A percentile compares a stretch with the other conserved stretches of the same genome.
These are phyloP conservation scores for Stomatorhinus ivindoensis DNA, from an alignment of 2,113 vertebrate species.

Conservation along the genomic window DNA sequence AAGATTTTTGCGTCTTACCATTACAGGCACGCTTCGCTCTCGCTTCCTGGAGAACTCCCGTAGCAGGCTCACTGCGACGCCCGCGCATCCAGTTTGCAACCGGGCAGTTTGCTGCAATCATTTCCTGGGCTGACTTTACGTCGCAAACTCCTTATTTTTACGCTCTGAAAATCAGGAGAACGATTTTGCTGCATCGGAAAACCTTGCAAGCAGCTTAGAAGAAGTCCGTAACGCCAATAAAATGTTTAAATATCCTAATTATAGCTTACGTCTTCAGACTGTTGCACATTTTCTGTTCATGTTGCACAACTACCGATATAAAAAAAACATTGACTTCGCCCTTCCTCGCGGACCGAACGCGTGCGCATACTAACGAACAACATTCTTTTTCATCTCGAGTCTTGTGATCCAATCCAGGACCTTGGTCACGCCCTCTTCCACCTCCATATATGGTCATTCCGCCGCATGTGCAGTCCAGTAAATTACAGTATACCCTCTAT, in stretches of 20 bases:
- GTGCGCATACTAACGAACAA: constrained; percentile 25
- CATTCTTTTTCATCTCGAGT: constrained; percentile 44
- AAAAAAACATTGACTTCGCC: constrained; percentile 32
- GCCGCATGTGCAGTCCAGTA: constrained; percentile 45
- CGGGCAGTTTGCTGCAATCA: constrained; percentile 59
- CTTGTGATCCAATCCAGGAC: constrained; percentile 54
- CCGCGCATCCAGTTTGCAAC: constrained; percentile 46
- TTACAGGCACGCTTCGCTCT: constrained; percentile 26
- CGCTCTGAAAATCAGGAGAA: constrained; percentile 29
- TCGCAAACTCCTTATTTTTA: constrained; percentile 55
- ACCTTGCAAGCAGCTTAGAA: constrained; percentile 22
- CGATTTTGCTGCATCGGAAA: constrained; percentile 15
- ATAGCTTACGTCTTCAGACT: not conserved
- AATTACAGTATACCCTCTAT: constrained; percentile 57
- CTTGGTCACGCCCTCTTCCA: constrained; percentile 60
- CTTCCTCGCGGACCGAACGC: constrained; percentile 29
- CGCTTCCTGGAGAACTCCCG: constrained; percentile 26
- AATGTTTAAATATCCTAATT: constrained; percentile 23
- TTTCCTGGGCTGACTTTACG: constrained; percentile 61
- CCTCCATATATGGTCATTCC: constrained; percentile 60
- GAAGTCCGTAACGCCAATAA: constrained; percentile 30
- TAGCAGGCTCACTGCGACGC: constrained; percentile 31
- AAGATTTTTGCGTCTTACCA: constrained; percentile 40
- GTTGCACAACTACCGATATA: constrained; percentile 42
- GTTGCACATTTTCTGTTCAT: constrained; percentile 48